phyloP scores from a whole-genome alignment of 2,888 invertebrate species.

The Tryphoninae sp. region DNA sequence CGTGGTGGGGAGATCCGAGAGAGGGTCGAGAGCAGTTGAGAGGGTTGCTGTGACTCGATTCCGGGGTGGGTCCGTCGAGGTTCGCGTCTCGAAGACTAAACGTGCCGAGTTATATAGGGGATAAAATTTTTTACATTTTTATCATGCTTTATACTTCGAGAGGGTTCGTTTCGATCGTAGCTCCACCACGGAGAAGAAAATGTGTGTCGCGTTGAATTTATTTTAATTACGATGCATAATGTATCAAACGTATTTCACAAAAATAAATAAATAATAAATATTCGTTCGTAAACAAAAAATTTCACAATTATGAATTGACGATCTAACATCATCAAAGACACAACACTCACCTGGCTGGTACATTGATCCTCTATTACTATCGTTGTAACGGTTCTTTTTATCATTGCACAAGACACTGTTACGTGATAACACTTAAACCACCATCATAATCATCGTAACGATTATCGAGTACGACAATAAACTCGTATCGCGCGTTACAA shows the following conservation, averaged over 20 bases:
- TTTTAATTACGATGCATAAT: neutral
- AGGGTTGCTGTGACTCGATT: constrained; percentile 54
- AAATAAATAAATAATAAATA: neutral
- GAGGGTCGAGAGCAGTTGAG: constrained; percentile 59
- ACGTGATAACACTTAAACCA: constrained; percentile 72
- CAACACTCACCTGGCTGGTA: constrained; percentile 78
- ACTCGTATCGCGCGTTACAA: constrained; percentile 10
- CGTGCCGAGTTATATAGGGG: neutral
- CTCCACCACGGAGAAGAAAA: too few species aligned
- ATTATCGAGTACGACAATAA: constrained; percentile 28
- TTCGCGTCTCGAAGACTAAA: constrained; percentile 41
- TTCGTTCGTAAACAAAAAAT: neutral
- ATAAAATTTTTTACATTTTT: too few species aligned
- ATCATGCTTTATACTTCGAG: too few species aligned
- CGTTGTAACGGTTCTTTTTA: constrained; percentile 71
- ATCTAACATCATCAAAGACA: neutral
- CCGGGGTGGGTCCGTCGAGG: constrained; percentile 65
- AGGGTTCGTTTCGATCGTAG: too few species aligned
- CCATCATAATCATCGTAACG: constrained; percentile 66
- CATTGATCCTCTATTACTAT: constrained; percentile 77
- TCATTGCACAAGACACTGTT: constrained; percentile 79
- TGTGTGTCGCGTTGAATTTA: neutral
- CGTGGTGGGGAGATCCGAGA: constrained; percentile 70
- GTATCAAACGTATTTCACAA: neutral
- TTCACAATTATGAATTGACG: neutral